Evolutionary conservation across 2,797 vertebrate species (phyloP).

Genomic region (Setipinna tenuifilis): DNA sequence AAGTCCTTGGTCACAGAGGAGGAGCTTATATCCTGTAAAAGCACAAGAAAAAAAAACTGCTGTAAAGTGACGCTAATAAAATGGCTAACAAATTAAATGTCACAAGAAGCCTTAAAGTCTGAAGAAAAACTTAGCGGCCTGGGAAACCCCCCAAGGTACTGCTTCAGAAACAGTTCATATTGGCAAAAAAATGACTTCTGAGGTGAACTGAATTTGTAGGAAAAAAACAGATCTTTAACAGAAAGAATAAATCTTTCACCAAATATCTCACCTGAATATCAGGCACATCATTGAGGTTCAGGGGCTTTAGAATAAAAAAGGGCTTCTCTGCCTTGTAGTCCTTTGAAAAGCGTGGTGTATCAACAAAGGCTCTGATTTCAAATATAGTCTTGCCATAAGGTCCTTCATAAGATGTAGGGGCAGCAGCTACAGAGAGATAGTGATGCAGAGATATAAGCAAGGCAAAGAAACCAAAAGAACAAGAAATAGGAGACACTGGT

Average conservation of each 20-base stretch:
- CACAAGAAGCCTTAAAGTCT: neutral
- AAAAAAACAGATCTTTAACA: neutral
- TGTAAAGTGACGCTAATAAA: too few relatives aligned
- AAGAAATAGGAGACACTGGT: neutral
- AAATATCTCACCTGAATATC: slow-evolving; percentile 86
- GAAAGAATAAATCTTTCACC: neutral
- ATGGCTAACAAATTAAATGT: too few relatives aligned
- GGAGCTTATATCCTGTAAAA: slow-evolving; percentile 79
- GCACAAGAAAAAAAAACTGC: too few relatives aligned
- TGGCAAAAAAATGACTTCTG: neutral
- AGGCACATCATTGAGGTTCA: slow-evolving; percentile 90
- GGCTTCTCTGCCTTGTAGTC: slow-evolving; percentile 84
- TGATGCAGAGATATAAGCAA: slow-evolving; percentile 22
- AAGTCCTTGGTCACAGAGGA: slow-evolving; percentile 86
- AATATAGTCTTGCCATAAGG: slow-evolving; percentile 89
- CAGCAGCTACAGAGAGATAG: slow-evolving; percentile 73
- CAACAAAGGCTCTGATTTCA: slow-evolving; percentile 86
- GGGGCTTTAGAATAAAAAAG: slow-evolving; percentile 85
- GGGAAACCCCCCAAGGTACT: neutral
- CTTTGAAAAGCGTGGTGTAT: slow-evolving; percentile 90
- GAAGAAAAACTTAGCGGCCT: neutral
- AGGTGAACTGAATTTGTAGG: neutral
- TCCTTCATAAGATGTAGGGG: slow-evolving; percentile 93
- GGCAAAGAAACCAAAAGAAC: neutral
- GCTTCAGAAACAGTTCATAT: neutral